Evolutionary conservation across 2,113 vertebrate genomes (phyloP).

Genomic region (Archilochus colubris): DNA sequence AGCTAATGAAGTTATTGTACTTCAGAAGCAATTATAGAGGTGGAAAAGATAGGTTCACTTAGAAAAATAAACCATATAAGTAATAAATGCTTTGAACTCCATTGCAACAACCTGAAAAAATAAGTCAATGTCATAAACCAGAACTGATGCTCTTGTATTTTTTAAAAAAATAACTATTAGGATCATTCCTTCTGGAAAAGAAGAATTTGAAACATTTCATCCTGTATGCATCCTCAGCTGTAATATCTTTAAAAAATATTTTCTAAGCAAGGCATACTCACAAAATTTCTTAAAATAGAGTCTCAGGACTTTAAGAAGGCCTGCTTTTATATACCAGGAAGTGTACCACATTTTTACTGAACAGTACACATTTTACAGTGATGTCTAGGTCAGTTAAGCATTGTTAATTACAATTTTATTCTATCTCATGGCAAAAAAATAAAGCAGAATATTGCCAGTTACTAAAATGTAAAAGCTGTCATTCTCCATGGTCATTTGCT

Average conservation of each 20-base stretch:
- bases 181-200: neutral
- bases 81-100: neutral
- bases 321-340: neutral
- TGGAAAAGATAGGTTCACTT: neutral
- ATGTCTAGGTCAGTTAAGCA: constrained; percentile 56
- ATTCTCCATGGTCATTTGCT: constrained; percentile 62
- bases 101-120: neutral
- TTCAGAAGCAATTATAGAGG: neutral
- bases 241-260: neutral
- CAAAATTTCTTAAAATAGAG: neutral
- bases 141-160: neutral
- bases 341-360: neutral
- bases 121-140: neutral
- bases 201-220: neutral
- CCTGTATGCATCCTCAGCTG: neutral
- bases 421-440: constrained; percentile 41
- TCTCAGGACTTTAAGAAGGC: neutral
- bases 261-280: neutral
- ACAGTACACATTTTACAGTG: constrained; percentile 7
- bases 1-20: neutral
- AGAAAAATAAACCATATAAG: neutral
- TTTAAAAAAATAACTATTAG: neutral
- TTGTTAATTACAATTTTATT: constrained; percentile 63
- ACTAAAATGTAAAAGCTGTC: constrained; percentile 56
- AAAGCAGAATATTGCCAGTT: constrained; percentile 43